Conservation (phyloP, 2,888 invertebrate species). For the Spisula subtruncata region DNA sequence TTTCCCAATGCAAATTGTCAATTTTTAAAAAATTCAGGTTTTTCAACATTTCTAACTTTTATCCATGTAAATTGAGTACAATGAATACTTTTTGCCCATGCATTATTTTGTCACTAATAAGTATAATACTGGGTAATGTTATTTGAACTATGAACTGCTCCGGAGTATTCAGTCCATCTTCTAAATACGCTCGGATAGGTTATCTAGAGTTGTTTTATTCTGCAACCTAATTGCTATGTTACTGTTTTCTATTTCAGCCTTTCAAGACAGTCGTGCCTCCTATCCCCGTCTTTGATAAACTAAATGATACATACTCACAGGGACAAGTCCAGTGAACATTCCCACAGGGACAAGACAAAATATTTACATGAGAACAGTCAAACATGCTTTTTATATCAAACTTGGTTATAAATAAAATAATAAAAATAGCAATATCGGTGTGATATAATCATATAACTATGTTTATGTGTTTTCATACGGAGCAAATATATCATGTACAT, state of each 20-base stretch:
- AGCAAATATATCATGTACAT: not conserved
- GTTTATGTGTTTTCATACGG: not conserved
- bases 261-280: conserved; percentile 87
- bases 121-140: too few relatives aligned
- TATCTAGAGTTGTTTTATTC: not conserved
- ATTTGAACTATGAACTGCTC: too few relatives aligned
- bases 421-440: conserved; percentile 17
- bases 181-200: too few relatives aligned
- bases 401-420: not conserved
- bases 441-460: not conserved
- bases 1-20: too few relatives aligned
- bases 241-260: conserved; percentile 79
- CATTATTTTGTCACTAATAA: too few relatives aligned
- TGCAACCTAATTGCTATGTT: not conserved
- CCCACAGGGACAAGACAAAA: not conserved
- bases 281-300: conserved; percentile 87
- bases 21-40: too few relatives aligned
- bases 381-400: not conserved
- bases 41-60: too few relatives aligned
- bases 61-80: too few relatives aligned
- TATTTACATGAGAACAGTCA: not conserved
- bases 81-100: too few relatives aligned
- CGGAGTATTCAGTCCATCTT: too few relatives aligned
- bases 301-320: conserved; percentile 86
- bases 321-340: conserved; percentile 81